Conservation (phyloP, 1,140 invertebrate genomes). For the Zophobas morio region DNA sequence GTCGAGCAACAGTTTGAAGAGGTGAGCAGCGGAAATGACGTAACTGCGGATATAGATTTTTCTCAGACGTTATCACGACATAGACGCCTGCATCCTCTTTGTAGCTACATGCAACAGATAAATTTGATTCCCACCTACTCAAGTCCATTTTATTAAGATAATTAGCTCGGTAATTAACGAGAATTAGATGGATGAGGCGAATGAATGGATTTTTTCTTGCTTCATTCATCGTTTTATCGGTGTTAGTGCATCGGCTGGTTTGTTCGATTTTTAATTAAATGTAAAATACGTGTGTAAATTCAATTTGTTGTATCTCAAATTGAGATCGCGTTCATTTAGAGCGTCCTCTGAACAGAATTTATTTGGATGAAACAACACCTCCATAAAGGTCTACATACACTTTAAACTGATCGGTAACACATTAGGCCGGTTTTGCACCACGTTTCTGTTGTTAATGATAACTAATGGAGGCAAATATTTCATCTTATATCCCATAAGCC, state of each 20-base stretch:
- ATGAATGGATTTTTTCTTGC: constrained; percentile 41
- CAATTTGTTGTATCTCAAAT: constrained; percentile 42
- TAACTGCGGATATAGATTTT: constrained; percentile 56
- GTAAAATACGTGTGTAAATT: constrained; percentile 40
- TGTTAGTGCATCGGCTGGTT: constrained; percentile 27
- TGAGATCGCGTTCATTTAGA: constrained; percentile 28
- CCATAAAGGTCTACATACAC: constrained; percentile 11
- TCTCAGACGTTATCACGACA: constrained; percentile 47
- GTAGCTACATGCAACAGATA: constrained; percentile 28
- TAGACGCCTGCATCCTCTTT: constrained; percentile 46
- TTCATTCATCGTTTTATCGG: constrained; percentile 24
- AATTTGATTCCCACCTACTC: constrained; percentile 41
- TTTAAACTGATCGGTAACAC: background rate
- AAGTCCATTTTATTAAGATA: constrained; percentile 38
- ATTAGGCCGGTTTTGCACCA: constrained; percentile 2
- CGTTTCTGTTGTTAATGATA: constrained; percentile 23
- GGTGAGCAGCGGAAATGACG: constrained; percentile 55
- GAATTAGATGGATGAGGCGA: constrained; percentile 26
- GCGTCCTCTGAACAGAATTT: constrained; percentile 16
- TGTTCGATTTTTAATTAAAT: constrained; percentile 40
- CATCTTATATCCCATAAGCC: constrained; percentile 22
- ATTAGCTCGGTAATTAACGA: constrained; percentile 40
- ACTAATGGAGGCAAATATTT: constrained; percentile 20
- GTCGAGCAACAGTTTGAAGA: constrained; percentile 45
- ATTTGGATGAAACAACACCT: constrained; percentile 26